Base-by-base conservation (phyloP, 2,888 invertebrate species). In the Sarcophaga caerulescens region DNA sequence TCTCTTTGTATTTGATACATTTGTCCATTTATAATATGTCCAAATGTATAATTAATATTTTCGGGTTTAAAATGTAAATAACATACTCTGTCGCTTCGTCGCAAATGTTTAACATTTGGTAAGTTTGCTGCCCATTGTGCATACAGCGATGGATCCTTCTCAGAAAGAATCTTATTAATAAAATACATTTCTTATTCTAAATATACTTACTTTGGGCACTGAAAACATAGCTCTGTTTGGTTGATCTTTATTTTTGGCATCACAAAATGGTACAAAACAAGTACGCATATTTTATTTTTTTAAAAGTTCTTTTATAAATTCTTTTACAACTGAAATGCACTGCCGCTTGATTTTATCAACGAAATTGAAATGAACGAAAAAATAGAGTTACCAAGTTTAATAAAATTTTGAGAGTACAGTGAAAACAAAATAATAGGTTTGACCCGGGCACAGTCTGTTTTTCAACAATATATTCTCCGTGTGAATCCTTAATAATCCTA, bases 261-360 rank as follows among this genome's bases (percentile, higher is more conserved):
- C 90, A 75, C 91, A 91, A 69, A 90, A 89, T 0, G 90, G 90
- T 2, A 91, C 88, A 78, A 89, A 90, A 84, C 90, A 91, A 73
- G 89, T 90, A 17, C 90, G 79, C 91, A 91, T 91, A 59, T 84
- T 59, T 66, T 21, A 10, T 70, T 44, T 63, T 47, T 60, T 60
- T 12, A 44, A 44, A 59, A 57, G 4, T 35, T 44, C 25, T 52
- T 25, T 44, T n/a, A 4, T 6, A 14, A 69, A 52, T 47, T 52
- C 17, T 47, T 52, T 21, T 21, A 47, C 19, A 52, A 45, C 21
- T 25, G 4, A 35, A 35, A 62, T 52, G 4, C 21, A 14, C 23
- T 59, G 8, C 25, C 68, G 19, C 23, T n/a, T 45, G 1, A 70
- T 59, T 19, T 47, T 19, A 12, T 4, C 14, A 70, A 63, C 17